These are phyloP conservation scores for Phoxinus phoxinus DNA, from an alignment of 2,113 vertebrate genomes.

Conservation along the genomic window DNA sequence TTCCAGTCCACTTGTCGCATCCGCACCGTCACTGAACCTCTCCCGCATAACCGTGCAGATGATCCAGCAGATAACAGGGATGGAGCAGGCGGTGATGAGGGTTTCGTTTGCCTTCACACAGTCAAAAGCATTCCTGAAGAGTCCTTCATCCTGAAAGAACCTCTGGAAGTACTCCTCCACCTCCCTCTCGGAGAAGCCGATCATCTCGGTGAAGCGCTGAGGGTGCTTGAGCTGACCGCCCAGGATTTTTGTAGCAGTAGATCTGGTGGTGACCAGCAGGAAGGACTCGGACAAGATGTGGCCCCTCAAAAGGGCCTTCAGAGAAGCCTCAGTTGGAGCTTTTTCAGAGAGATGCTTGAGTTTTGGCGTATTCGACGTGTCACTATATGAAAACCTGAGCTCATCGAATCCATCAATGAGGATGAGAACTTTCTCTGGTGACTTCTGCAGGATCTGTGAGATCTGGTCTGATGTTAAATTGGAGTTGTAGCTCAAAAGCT, in stretches of 20 bases:
- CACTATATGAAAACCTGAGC: constrained; percentile 24
- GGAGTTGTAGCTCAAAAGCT: constrained; percentile 61
- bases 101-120: constrained; percentile 38
- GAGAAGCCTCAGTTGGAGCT: constrained; percentile 48
- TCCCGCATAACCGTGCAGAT: constrained; percentile 32
- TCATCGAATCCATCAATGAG: constrained; percentile 71
- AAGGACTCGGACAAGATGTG: constrained; percentile 57
- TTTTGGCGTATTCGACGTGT: not conserved
- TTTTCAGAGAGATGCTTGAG: constrained; percentile 38
- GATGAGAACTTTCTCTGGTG: constrained; percentile 63
- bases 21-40: not conserved
- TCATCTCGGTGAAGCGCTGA: constrained; percentile 40
- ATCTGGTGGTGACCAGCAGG: constrained; percentile 69
- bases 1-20: constrained; percentile 4
- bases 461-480: not conserved
- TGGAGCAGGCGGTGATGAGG: constrained; percentile 10
- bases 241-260: constrained; percentile 55
- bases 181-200: constrained; percentile 43
- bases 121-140: constrained; percentile 22
- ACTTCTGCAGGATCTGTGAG: constrained; percentile 53
- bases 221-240: constrained; percentile 3
- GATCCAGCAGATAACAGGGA: constrained; percentile 46
- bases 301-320: constrained; percentile 66
- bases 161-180: constrained; percentile 46
- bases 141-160: constrained; percentile 30